Percentiles rank a stretch among this genome's conserved stretches.
phyloP scores from a whole-genome alignment of 1,140 invertebrate genomes.

The Triops cancriformis region DNA sequence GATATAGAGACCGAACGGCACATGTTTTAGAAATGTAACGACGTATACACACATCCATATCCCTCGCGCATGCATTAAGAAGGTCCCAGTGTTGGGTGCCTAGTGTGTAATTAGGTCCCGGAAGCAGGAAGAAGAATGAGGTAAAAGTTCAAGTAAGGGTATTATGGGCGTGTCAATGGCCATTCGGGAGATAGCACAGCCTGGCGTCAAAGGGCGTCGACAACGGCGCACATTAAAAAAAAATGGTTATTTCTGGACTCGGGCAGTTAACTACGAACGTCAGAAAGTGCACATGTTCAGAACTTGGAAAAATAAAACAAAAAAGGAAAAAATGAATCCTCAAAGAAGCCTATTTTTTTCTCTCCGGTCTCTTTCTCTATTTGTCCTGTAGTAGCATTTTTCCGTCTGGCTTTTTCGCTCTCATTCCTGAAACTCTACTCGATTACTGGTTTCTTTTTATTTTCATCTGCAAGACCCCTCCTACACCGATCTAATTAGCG shows the following conservation, averaged over 20 bases:
- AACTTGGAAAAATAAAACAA: background rate
- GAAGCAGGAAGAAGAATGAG: slow-evolving; percentile 9
- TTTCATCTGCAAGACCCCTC: background rate
- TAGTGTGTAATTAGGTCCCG: slow-evolving; percentile 13
- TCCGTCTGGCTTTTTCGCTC: too few relatives aligned
- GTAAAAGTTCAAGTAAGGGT: slow-evolving; percentile 10
- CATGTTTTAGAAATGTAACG: background rate
- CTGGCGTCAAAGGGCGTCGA: slow-evolving; percentile 7
- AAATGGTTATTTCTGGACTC: background rate
- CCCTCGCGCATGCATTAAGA: background rate
- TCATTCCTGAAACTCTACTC: too few relatives aligned
- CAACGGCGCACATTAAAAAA: background rate
- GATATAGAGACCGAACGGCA: background rate
- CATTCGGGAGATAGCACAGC: slow-evolving; percentile 8
- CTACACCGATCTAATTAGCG: background rate
- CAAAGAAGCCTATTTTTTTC: too few relatives aligned
- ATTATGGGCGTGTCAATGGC: slow-evolving; percentile 9
- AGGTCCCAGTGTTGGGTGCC: background rate
- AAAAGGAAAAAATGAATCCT: too few relatives aligned
- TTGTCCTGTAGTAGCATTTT: too few relatives aligned
- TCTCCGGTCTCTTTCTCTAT: too few relatives aligned
- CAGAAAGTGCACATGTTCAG: slow-evolving; percentile 7
- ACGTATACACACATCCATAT: background rate
- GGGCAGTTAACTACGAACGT: background rate
- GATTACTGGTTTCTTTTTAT: background rate